Percentiles rank a stretch among this genome's conserved stretches.
Conservation (phyloP, 2,113 vertebrate species). For the Tychaedon coryphoeus region DNA sequence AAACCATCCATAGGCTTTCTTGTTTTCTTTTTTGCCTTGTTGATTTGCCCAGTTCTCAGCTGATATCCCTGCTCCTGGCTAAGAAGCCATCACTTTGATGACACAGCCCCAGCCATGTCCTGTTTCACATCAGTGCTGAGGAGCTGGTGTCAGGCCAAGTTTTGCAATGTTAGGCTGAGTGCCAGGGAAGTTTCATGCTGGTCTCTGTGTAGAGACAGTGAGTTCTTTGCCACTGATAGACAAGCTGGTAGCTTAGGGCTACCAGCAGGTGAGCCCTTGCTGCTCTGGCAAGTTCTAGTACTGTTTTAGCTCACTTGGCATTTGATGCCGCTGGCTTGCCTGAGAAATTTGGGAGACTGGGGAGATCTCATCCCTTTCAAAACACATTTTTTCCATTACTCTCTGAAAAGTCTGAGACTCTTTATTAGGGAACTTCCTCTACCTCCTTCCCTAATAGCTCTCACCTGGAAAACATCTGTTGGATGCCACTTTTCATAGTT, state of each 20-base stretch:
- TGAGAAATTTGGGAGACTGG: background rate
- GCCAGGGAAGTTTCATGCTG: background rate
- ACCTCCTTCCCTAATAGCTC: background rate
- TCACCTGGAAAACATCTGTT: background rate
- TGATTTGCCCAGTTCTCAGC: background rate
- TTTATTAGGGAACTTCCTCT: background rate
- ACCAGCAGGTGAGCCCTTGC: background rate
- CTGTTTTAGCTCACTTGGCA: background rate
- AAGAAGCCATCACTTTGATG: background rate
- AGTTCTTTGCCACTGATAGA: background rate
- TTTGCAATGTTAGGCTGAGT: background rate
- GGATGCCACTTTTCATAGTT: background rate
- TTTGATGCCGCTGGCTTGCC: background rate
- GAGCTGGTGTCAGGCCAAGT: background rate
- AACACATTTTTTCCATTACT: background rate
- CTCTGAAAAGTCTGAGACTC: background rate
- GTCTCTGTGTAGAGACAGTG: accelerated
- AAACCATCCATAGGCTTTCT: background rate
- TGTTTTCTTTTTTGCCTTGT: background rate
- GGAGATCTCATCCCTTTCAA: background rate
- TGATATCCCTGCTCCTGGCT: background rate
- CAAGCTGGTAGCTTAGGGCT: background rate
- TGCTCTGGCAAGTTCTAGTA: background rate
- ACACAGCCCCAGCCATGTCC: background rate
- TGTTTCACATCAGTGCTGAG: accelerated